Percentiles rank a stretch among this genome's conserved stretches.
Evolutionary conservation across 1,140 invertebrate species (phyloP).

Genomic region (Anastatus disparis): DNA sequence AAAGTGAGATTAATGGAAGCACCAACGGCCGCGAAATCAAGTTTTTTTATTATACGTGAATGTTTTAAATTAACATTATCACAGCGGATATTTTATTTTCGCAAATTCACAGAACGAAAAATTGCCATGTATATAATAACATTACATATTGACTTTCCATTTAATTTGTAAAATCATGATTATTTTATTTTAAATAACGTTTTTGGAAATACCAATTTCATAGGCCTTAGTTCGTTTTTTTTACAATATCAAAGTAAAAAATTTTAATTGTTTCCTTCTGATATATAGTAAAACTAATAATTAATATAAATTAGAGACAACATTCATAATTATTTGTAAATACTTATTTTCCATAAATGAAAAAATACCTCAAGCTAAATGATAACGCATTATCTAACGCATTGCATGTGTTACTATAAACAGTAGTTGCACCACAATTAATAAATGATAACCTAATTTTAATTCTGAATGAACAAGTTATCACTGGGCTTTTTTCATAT

Average conservation of each 20-base stretch:
- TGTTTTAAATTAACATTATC: conserved; percentile 31
- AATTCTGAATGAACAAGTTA: conserved; percentile 16
- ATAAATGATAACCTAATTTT: conserved; percentile 12
- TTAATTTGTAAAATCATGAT: background rate
- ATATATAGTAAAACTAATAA: background rate
- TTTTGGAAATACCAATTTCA: conserved; percentile 30
- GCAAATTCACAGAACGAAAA: conserved; percentile 24
- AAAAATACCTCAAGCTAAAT: conserved; percentile 8
- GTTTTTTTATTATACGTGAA: background rate
- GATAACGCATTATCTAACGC: conserved; percentile 2
- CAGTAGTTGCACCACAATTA: conserved; percentile 8
- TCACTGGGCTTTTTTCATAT: conserved; percentile 9
- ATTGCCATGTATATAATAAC: background rate
- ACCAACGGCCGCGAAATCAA: conserved; percentile 12
- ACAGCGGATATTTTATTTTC: conserved; percentile 37
- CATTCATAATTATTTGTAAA: background rate
- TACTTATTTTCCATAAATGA: background rate
- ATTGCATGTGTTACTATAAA: conserved; percentile 3
- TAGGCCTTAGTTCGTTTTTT: conserved; percentile 20
- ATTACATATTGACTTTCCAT: conserved; percentile 9
- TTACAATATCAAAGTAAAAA: conserved; percentile 22
- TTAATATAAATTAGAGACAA: background rate
- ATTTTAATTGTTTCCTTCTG: background rate
- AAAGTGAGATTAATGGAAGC: conserved; percentile 28
- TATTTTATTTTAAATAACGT: background rate